Conservation (phyloP, 2,797 vertebrate species). For the Cottoperca gobio region DNA sequence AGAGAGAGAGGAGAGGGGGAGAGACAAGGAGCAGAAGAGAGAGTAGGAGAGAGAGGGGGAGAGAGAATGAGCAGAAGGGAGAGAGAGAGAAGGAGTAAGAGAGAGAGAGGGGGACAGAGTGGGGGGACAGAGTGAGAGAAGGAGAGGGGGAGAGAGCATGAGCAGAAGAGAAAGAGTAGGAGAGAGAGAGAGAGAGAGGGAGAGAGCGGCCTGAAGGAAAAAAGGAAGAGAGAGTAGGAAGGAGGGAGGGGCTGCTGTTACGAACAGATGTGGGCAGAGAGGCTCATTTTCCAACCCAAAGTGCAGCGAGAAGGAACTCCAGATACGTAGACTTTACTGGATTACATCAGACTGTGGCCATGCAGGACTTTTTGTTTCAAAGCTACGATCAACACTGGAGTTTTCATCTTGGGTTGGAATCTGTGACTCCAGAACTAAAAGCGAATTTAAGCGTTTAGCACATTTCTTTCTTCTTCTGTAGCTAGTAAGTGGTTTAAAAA, state of each 20-base stretch:
- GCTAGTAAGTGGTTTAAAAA: not conserved
- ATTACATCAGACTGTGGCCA: constrained; percentile 24
- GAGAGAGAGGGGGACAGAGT: constrained; percentile 64
- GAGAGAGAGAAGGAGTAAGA: constrained; percentile 48
- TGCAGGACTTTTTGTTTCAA: not conserved
- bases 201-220: constrained; percentile 44
- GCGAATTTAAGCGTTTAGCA: not conserved
- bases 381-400: not conserved
- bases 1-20: constrained; percentile 42
- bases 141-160: constrained; percentile 34
- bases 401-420: not conserved
- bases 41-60: constrained; percentile 60
- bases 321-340: constrained; percentile 26
- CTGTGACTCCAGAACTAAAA: not conserved
- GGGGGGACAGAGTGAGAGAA: too few relatives aligned
- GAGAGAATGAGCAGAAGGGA: constrained; percentile 34
- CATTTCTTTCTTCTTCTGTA: not conserved
- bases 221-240: constrained; percentile 48
- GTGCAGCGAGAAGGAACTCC: constrained; percentile 33
- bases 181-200: constrained; percentile 22
- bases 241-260: constrained; percentile 65
- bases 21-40: constrained; percentile 45
- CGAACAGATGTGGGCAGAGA: constrained; percentile 77
- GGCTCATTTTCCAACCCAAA: constrained; percentile 57
- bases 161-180: constrained; percentile 47